phyloP scores from a whole-genome alignment of 2,888 invertebrate species.

The Clostera curtula region DNA sequence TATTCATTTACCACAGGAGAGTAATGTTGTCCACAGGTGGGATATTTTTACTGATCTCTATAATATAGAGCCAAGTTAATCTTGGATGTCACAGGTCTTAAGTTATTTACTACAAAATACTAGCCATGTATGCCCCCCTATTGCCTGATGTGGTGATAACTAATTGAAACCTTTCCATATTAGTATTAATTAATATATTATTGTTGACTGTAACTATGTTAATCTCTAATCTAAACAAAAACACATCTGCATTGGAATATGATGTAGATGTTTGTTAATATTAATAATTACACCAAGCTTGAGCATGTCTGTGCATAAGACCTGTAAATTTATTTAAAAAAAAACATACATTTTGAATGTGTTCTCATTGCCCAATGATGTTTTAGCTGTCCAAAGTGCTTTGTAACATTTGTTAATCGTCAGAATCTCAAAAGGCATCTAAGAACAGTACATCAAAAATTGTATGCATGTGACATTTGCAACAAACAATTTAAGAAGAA shows the following conservation, averaged over 20 bases:
- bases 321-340: too few species aligned
- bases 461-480: constrained; percentile 70
- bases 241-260: too few species aligned
- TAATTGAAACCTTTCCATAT: neutral
- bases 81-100: too few species aligned
- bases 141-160: too few species aligned
- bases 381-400: constrained; percentile 63
- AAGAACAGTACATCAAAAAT: constrained; percentile 56
- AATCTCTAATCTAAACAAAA: too few species aligned
- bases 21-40: constrained; percentile 47
- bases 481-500: constrained; percentile 70
- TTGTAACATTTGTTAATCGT: constrained; percentile 61
- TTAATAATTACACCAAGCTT: too few species aligned
- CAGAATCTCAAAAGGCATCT: constrained; percentile 76
- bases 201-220: too few species aligned
- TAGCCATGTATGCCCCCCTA: too few species aligned
- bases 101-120: too few species aligned
- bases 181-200: constrained; percentile 1
- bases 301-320: too few species aligned
- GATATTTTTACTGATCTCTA: constrained; percentile 1
- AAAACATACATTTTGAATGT: too few species aligned
- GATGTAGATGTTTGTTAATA: too few species aligned
- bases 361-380: neutral
- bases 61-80: neutral
- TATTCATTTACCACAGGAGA: constrained; percentile 48